phyloP scores from a whole-genome alignment of 37 sponge, comb jelly and placozoan species.

The Agelas oroides region DNA sequence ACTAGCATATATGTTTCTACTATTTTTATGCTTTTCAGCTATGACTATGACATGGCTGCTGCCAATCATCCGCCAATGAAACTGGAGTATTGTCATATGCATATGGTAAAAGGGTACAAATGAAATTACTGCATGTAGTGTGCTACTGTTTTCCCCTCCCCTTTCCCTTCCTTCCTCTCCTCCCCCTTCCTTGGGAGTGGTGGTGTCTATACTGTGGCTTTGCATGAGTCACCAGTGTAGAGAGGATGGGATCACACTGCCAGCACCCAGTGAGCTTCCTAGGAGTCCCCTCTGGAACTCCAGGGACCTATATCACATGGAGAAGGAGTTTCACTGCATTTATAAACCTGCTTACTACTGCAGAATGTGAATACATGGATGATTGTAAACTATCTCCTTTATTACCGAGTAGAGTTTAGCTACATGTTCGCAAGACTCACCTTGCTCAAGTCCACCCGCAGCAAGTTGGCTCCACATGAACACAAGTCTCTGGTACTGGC shows the following conservation, averaged over 20 bases:
- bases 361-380: no score
- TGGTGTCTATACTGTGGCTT: neutral
- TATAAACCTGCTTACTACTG: no score
- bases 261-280: slow-evolving; percentile 58
- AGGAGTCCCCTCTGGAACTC: neutral
- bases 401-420: no score
- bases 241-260: slow-evolving; percentile 52
- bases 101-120: no score
- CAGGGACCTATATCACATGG: neutral
- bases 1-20: no score
- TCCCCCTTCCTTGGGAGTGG: slow-evolving; percentile 50
- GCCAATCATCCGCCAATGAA: no score
- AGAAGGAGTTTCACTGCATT: neutral
- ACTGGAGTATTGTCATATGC: no score
- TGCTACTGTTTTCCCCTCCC: slow-evolving; percentile 36
- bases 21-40: no score
- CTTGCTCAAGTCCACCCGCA: slow-evolving; percentile 66
- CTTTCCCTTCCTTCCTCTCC: slow-evolving; percentile 71
- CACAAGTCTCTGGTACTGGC: slow-evolving; percentile 47
- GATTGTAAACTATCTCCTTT: no score
- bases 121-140: no score
- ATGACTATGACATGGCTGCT: no score
- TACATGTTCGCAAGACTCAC: neutral
- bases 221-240: slow-evolving; percentile 12
- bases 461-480: slow-evolving; percentile 55